Base-by-base conservation (phyloP, 2,797 vertebrate species). In the Enteromius viviparus region DNA sequence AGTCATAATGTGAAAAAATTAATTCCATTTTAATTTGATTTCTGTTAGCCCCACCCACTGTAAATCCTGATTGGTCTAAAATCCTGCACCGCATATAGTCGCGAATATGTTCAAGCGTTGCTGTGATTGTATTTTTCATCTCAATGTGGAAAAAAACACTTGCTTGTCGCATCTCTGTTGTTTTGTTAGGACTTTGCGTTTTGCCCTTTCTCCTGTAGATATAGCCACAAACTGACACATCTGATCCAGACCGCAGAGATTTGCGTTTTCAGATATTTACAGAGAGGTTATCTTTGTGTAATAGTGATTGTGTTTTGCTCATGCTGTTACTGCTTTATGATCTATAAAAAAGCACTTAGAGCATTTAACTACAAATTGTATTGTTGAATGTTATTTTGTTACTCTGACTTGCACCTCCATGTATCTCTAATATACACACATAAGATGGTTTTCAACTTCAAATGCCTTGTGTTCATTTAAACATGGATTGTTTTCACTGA, bases 281-380 rank as follows among this genome's bases (percentile, higher is more conserved):
- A 14, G 85, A 84, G 78, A 89, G 65, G 32, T 78, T 10, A 79
- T 89, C 89, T 89, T 83, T 86, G 71, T 83, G 78, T 84, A 76
- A 26, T 53, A 91, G 89, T 91, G 86, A 80, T 90, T 84, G 90
- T 92, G 83, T 88, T 87, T 86, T 87, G 83, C 71, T 92, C 88
- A 88, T 86, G 90, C 90, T 91, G 92, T 89, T 90, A 88, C 87
- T 71, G 91, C 92, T 92, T 92, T 84, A 90, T 87, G 68, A 90
- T 88, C 70, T 92, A 91, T 91, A 91, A 91, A 90, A 45, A 80
- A 90, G 76, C 87, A 90, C 87, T 89, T 89, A 86, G 78, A 81
- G 47, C 90, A 90, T 86, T 92, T 91, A 77, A 82, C 86, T 49
- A 51, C 23, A 55, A 76, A 26, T 1, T 80, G 62, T 79, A n/a